These are phyloP conservation scores for Drosophila tsacasi DNA, from an alignment of 1,140 invertebrate genomes.

Conservation along the genomic window DNA sequence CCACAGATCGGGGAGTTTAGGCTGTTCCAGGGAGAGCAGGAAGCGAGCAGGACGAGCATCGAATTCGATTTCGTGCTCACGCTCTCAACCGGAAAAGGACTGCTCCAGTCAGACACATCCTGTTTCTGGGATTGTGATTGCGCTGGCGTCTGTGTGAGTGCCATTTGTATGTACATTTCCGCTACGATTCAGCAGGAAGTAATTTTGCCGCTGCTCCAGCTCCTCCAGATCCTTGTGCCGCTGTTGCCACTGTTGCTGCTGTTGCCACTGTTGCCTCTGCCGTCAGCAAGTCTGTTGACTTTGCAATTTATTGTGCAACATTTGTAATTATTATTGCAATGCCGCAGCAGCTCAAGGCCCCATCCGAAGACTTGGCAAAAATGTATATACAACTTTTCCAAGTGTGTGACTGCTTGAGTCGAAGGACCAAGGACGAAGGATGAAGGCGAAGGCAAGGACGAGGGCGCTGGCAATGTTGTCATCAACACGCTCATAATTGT, in stretches of 20 bases:
- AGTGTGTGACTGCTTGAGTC: conserved; percentile 76
- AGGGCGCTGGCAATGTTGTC: conserved; percentile 51
- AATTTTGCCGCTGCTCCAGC: conserved; percentile 64
- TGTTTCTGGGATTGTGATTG: conserved; percentile 45
- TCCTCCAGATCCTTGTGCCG: conserved; percentile 3
- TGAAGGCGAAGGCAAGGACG: conserved; percentile 22
- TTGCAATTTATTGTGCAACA: conserved; percentile 84
- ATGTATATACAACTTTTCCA: conserved; percentile 43
- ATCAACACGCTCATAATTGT: conserved; percentile 82
- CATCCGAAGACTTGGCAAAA: conserved; percentile 39
- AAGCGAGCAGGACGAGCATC: conserved; percentile 9
- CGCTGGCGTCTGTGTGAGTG: conserved; percentile 57
- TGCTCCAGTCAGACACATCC: conserved; percentile 48
- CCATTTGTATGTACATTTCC: conserved; percentile 80
- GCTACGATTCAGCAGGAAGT: conserved; percentile 79
- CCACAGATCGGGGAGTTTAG: conserved; percentile 9
- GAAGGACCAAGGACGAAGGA: conserved; percentile 23
- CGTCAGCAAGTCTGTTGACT: conserved; percentile 71
- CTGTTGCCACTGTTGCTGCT: background rate
- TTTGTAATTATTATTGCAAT: conserved; percentile 84
- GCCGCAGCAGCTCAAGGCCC: conserved; percentile 50
- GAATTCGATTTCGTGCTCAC: conserved; percentile 49
- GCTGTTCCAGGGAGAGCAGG: background rate
- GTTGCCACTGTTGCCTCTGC: conserved; percentile 12
- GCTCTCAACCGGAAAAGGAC: conserved; percentile 45